Percentiles rank a stretch among this genome's conserved stretches.
Conservation (phyloP, 2,113 vertebrate genomes). For the Columba livia region DNA sequence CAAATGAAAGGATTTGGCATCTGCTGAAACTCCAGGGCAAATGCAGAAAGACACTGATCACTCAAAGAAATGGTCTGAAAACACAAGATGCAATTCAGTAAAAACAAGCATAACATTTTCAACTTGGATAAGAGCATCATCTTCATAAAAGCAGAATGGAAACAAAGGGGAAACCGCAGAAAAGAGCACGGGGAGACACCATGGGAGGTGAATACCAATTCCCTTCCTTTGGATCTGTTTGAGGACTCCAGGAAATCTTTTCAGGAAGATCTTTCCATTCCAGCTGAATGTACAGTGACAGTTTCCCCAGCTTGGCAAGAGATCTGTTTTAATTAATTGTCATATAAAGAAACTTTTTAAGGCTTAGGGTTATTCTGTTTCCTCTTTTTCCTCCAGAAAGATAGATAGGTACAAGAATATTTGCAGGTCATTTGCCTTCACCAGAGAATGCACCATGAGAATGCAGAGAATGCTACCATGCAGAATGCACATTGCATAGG, state of each 20-base stretch:
- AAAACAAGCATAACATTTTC: neutral
- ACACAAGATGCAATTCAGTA: neutral
- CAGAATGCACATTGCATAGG: rapidly evolving
- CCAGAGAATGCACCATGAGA: neutral
- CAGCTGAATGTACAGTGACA: neutral
- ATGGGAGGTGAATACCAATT: neutral
- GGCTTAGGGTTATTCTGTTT: neutral
- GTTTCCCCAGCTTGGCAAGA: neutral
- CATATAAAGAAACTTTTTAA: neutral
- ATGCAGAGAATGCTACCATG: no score
- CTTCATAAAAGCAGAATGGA: neutral
- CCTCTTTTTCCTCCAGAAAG: neutral
- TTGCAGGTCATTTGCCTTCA: neutral
- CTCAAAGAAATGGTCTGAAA: neutral
- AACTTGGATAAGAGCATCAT: neutral
- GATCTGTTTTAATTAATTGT: neutral
- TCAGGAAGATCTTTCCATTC: neutral
- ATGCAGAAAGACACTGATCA: neutral
- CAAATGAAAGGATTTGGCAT: neutral
- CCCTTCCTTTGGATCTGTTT: neutral
- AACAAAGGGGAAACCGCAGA: neutral
- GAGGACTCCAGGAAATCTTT: neutral
- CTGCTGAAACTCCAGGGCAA: neutral
- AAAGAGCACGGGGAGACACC: rapidly evolving
- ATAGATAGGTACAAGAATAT: rapidly evolving